Conservation (phyloP, 2,888 invertebrate genomes). For the Acronicta aceris region DNA sequence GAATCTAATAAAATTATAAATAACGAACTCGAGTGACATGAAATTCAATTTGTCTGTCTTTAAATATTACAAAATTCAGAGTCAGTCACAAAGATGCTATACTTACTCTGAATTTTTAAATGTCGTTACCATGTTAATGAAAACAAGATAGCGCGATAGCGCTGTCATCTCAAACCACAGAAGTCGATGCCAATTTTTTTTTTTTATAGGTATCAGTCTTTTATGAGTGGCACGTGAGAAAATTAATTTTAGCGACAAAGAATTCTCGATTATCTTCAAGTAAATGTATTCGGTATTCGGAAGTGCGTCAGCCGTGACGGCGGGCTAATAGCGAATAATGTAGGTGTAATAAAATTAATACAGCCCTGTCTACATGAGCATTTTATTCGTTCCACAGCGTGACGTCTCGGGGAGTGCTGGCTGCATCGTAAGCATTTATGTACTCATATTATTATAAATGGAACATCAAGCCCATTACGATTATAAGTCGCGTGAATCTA, state of each 20-base stretch:
- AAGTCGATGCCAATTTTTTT: conserved; percentile 67
- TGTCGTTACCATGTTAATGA: conserved; percentile 24
- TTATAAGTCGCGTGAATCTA: not conserved
- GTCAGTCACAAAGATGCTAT: too few relatives aligned
- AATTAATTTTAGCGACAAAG: conserved; percentile 67
- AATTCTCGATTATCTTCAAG: conserved; percentile 54
- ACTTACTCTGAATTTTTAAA: too few relatives aligned
- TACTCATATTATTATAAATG: conserved; percentile 4
- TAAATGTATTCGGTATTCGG: conserved; percentile 48
- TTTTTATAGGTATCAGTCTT: conserved; percentile 59
- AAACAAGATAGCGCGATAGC: conserved; percentile 41
- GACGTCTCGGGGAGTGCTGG: conserved; percentile 2
- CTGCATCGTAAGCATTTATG: conserved; percentile 11
- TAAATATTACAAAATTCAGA: not conserved
- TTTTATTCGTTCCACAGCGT: conserved; percentile 26
- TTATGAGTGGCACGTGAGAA: conserved; percentile 70
- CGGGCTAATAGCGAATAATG: conserved; percentile 20
- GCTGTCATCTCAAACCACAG: conserved; percentile 46
- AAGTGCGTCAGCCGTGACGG: conserved; percentile 64
- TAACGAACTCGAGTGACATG: conserved; percentile 12
- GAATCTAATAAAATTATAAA: conserved; percentile 23
- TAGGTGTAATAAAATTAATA: conserved; percentile 38
- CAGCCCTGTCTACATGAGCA: conserved; percentile 7
- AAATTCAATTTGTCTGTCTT: not conserved
- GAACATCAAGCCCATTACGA: conserved; percentile 10